Conservation (phyloP, 2,797 vertebrate species). For the Atherinosoma microstoma region DNA sequence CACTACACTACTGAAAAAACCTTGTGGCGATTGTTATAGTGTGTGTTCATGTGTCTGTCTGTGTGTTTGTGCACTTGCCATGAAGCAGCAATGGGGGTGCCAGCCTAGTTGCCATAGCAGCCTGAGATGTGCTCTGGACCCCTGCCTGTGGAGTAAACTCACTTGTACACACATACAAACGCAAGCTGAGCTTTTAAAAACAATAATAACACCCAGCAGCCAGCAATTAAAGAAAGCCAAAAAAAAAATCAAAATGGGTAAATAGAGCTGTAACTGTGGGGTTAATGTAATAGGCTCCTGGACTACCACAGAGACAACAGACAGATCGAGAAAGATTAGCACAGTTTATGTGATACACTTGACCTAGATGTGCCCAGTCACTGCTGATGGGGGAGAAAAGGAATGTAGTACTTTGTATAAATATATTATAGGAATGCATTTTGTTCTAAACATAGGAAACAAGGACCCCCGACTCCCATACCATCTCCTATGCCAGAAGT, state of each 20-base stretch:
- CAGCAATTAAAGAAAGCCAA: slow-evolving; percentile 14
- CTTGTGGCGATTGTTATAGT: slow-evolving; percentile 23
- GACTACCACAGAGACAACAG: slow-evolving; percentile 17
- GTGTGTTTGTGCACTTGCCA: slow-evolving; percentile 55
- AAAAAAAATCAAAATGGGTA: slow-evolving; percentile 3
- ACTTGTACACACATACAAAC: slow-evolving; percentile 13
- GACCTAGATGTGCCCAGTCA: slow-evolving; percentile 37
- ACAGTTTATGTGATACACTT: slow-evolving; percentile 27
- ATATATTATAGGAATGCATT: slow-evolving; percentile 34
- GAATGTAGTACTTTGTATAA: background rate
- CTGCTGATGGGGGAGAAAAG: slow-evolving; percentile 4
- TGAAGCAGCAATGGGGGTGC: slow-evolving; percentile 68
- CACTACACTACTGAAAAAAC: slow-evolving; percentile 38
- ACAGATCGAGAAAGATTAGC: slow-evolving; percentile 30
- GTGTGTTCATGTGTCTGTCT: slow-evolving; percentile 28
- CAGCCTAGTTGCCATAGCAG: slow-evolving; percentile 77
- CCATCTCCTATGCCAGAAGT: slow-evolving; percentile 10
- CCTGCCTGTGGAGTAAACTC: slow-evolving; percentile 61
- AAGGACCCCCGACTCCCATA: background rate
- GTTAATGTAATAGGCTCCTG: slow-evolving; percentile 26
- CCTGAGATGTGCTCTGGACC: slow-evolving; percentile 72
- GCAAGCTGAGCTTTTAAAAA: slow-evolving; percentile 42
- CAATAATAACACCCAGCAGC: slow-evolving; percentile 19
- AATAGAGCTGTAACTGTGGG: slow-evolving; percentile 19
- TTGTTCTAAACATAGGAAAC: slow-evolving; percentile 36